Conservation (phyloP, 2,888 invertebrate species). For the Tenthredo amoena region DNA sequence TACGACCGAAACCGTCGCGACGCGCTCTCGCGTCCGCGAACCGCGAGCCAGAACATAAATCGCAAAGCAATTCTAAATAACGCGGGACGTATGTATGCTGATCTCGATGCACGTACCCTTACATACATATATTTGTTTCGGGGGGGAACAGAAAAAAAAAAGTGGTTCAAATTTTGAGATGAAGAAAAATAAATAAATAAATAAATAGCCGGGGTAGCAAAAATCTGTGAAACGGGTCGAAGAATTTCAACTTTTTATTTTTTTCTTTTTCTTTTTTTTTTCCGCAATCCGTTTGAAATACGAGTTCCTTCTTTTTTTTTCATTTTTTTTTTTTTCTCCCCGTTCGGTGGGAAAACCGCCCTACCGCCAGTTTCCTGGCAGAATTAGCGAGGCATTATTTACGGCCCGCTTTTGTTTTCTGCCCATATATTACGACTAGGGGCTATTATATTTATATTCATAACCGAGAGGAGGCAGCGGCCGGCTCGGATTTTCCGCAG, state of each 20-base stretch:
- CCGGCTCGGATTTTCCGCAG: neutral
- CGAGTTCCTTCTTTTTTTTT: neutral
- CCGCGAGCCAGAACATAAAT: slow-evolving; percentile 69
- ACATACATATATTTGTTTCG: too few species aligned
- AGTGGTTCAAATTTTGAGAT: neutral
- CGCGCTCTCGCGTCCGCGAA: slow-evolving; percentile 59
- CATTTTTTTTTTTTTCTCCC: neutral
- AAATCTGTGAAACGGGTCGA: neutral
- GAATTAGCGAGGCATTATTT: slow-evolving; percentile 62
- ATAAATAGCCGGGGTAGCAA: too few species aligned
- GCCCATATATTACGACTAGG: slow-evolving; percentile 58
- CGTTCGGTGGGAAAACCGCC: slow-evolving; percentile 38
- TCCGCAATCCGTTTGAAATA: neutral
- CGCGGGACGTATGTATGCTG: slow-evolving; percentile 74
- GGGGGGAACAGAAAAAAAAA: neutral
- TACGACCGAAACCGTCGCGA: slow-evolving; percentile 45
- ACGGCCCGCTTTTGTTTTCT: slow-evolving; percentile 63
- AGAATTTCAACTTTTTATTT: neutral
- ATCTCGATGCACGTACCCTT: slow-evolving; percentile 57
- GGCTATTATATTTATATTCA: slow-evolving; percentile 66
- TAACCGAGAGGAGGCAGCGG: slow-evolving; percentile 55
- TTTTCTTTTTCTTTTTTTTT: neutral
- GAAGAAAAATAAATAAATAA: neutral
- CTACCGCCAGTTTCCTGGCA: slow-evolving; percentile 48
- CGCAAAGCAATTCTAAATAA: slow-evolving; percentile 75